Conservation (phyloP, 1,140 invertebrate species). For the Ips nitidus region DNA sequence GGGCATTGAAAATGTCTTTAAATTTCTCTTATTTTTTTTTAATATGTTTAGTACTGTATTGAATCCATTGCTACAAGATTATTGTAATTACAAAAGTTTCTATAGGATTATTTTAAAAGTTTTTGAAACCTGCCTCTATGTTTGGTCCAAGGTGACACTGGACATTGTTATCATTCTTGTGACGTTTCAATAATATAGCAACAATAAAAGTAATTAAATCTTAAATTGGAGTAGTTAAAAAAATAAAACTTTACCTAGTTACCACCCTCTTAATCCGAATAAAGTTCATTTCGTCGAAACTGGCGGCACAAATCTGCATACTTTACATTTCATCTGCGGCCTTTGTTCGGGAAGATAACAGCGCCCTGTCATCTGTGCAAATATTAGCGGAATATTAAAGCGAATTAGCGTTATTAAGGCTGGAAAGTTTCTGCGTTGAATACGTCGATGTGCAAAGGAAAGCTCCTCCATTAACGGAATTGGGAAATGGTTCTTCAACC, state of each 20-base stretch:
- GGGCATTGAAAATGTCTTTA: no score
- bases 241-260: neutral
- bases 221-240: neutral
- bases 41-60: no score
- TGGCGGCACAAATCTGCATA: slow-evolving; percentile 2
- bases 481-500: neutral
- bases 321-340: neutral
- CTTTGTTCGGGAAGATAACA: slow-evolving; percentile 2
- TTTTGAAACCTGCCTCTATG: no score
- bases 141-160: no score
- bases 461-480: slow-evolving; percentile 15
- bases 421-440: slow-evolving; percentile 12
- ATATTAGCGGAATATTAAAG: slow-evolving; percentile 19
- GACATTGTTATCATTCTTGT: no score
- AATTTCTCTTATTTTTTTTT: no score
- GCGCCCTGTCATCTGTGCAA: slow-evolving; percentile 6
- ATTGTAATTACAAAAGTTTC: no score
- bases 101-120: no score
- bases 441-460: slow-evolving; percentile 11
- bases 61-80: no score
- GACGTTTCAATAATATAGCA: no score
- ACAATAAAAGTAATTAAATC: no score
- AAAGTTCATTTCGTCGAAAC: no score
- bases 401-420: slow-evolving; percentile 17
- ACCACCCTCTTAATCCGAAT: neutral